Evolutionary conservation across 2,113 vertebrate species (phyloP), one percentile per base, ranked within the genome.

Genomic region (Alligator mississippiensis): DNA sequence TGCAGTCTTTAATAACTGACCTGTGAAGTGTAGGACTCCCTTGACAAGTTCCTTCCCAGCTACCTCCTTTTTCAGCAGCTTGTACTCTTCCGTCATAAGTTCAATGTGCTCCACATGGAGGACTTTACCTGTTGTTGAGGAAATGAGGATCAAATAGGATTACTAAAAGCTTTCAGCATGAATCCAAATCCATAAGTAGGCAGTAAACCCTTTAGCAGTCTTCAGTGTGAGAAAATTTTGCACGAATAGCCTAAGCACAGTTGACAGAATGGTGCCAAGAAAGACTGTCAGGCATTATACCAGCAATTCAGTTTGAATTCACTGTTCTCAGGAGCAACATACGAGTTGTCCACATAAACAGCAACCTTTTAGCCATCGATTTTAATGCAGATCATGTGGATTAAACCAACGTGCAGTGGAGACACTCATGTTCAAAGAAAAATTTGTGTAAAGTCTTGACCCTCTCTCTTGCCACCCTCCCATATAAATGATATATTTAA

Each of bases 41-140:
- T 99, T 98, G 85, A 98, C 96, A 61, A 99, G 97, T 9, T 97
- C 96, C 94, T 99, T 99, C 2, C 98, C 99, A 58, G 96, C 55
- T 25, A 99, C 97, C 81, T 98, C 98, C 90, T 97, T 99, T 96
- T 99, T 99, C 95, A 99, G 98, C 81, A 97, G 97, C 82, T 98
- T 99, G 95, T 97, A 99, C 38, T 99, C 98, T 24, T 98, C 98
- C 68, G 98, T 98, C 78, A 99, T 92, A 87, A 99, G 98, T 95
- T 99, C 99, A 15, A 99, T 98, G 83, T 99, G 99, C 87, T 99
- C 99, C 91, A 99, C 99, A 3, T 99, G 99, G 12, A 99, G 98
- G 90, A 98, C 75, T 96, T 98, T 96, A 80, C 95, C 99, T 99
- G 95, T 72, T 81, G 77, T 78, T 27, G 28, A 96, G 88, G 90